Evolutionary conservation across 2,113 vertebrate genomes (phyloP).

Genomic region (Mobula hypostoma): DNA sequence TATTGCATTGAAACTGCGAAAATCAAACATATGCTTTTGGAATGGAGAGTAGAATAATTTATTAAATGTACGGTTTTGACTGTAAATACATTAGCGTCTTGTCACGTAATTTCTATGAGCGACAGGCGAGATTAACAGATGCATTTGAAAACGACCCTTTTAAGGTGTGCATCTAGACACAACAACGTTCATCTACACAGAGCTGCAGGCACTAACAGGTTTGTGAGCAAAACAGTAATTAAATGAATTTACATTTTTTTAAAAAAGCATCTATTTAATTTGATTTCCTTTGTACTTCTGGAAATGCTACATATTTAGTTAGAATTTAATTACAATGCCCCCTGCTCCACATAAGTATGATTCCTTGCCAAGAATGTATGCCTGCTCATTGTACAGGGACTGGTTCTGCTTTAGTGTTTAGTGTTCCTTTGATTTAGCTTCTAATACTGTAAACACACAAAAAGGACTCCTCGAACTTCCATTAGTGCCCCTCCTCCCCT

Average conservation of each 20-base stretch:
- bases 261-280: constrained; percentile 16
- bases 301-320: neutral
- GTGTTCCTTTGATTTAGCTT: neutral
- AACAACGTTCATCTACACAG: neutral
- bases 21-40: neutral
- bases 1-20: neutral
- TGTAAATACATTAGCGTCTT: neutral
- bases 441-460: neutral
- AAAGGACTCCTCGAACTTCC: neutral
- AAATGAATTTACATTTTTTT: neutral
- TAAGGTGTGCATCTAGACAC: neutral
- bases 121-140: neutral
- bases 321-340: neutral
- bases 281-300: neutral
- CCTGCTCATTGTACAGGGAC: neutral
- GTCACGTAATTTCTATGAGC: neutral
- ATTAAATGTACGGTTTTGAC: neutral
- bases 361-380: neutral
- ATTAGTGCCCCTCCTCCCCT: no score
- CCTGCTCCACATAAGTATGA: neutral
- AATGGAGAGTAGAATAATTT: neutral
- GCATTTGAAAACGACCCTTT: neutral
- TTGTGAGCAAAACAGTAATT: neutral
- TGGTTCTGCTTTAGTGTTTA: neutral
- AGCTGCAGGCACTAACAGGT: neutral